Percentiles rank a stretch among this genome's conserved stretches.
These are phyloP conservation scores for Belonocnema kinseyi DNA, from an alignment of 1,140 invertebrate genomes.

Conservation along the genomic window DNA sequence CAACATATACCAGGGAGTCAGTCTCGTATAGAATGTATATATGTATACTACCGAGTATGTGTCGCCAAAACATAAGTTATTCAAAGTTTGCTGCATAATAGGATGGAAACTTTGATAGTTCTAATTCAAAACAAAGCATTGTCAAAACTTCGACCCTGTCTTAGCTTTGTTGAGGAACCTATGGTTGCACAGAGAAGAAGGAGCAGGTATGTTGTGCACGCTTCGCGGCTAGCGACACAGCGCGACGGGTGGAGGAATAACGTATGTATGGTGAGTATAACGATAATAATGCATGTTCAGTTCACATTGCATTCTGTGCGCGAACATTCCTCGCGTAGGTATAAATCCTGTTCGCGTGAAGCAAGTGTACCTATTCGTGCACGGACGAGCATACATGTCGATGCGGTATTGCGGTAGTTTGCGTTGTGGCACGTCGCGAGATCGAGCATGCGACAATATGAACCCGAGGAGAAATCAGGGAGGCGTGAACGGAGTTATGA, in stretches of 20 bases:
- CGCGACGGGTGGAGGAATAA: conserved; percentile 37
- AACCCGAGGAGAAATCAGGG: conserved; percentile 55
- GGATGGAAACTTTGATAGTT: not conserved
- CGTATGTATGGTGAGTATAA: conserved; percentile 9
- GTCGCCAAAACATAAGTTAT: too few species aligned
- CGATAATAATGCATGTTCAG: conserved; percentile 52
- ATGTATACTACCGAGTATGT: too few species aligned
- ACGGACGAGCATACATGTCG: conserved; percentile 50
- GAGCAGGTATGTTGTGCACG: not conserved
- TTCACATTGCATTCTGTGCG: conserved; percentile 55
- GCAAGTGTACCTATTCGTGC: conserved; percentile 12
- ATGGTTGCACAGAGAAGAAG: not conserved
- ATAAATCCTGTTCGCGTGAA: not conserved
- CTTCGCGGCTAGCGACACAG: not conserved
- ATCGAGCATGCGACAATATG: conserved; percentile 57
- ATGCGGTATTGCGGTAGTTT: conserved; percentile 58
- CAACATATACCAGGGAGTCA: too few species aligned
- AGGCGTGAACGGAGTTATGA: conserved; percentile 57
- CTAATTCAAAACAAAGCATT: not conserved
- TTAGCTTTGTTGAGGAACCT: not conserved
- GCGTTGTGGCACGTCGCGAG: conserved; percentile 53
- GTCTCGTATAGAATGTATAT: too few species aligned
- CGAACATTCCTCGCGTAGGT: conserved; percentile 50
- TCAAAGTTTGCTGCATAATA: not conserved
- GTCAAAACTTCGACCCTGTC: not conserved